These are phyloP conservation scores for Drosophila pectinifera DNA, from an alignment of 1,140 invertebrate genomes.

Conservation along the genomic window DNA sequence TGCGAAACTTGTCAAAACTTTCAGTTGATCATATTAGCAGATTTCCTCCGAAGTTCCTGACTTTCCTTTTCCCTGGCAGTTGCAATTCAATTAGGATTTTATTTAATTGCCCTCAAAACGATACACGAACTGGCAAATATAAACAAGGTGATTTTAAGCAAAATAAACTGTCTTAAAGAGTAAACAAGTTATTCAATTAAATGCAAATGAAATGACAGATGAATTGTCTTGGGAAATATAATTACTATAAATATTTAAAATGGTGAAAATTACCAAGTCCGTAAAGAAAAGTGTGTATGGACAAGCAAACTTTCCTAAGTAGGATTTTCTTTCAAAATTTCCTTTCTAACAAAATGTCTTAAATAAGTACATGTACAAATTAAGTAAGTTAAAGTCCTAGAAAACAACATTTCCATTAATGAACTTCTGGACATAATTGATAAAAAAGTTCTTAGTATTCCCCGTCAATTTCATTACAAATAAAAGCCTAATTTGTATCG, in stretches of 20 bases:
- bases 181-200: neutral
- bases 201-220: too few species aligned
- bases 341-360: too few species aligned
- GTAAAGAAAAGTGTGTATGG: too few species aligned
- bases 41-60: conserved; percentile 6
- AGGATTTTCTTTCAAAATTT: too few species aligned
- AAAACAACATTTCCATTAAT: neutral
- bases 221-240: neutral
- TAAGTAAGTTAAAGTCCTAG: neutral
- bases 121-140: conserved; percentile 9
- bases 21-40: conserved; percentile 24
- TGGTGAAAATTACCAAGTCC: neutral
- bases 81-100: conserved; percentile 34
- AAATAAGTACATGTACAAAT: too few species aligned
- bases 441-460: neutral
- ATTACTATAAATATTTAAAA: neutral
- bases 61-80: neutral
- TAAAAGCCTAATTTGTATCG: neutral
- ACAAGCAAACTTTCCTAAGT: too few species aligned
- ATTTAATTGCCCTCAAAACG: conserved; percentile 13
- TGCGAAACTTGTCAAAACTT: conserved; percentile 37
- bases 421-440: neutral
- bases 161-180: neutral
- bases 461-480: neutral
- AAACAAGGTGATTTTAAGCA: neutral